Evolutionary conservation across 2,797 vertebrate genomes (phyloP).

Genomic region (Phaenicophaeus curvirostris): DNA sequence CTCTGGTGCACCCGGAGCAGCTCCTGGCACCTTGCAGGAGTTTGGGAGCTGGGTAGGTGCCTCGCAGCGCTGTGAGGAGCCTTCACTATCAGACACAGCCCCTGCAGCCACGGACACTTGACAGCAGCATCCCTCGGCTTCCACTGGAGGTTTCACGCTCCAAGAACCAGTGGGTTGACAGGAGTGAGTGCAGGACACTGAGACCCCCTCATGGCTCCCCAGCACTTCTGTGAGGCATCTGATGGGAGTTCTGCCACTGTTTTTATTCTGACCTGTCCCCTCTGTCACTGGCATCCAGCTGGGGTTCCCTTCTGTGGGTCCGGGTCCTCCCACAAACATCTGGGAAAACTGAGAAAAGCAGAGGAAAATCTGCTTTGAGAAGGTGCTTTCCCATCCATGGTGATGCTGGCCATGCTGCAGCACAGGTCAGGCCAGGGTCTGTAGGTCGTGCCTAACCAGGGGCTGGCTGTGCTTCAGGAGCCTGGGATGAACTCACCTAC

Average conservation of each 20-base stretch:
- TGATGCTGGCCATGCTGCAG: background rate
- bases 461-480: background rate
- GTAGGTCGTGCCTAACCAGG: fast-evolving
- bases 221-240: fast-evolving
- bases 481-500: fast-evolving
- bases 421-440: background rate
- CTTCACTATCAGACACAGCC: fast-evolving
- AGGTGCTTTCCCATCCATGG: background rate
- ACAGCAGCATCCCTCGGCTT: background rate
- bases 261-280: background rate
- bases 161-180: fast-evolving
- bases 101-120: fast-evolving
- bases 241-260: background rate
- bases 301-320: background rate
- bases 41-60: fast-evolving
- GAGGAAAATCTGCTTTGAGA: background rate
- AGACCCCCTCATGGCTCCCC: fast-evolving
- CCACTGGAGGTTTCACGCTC: background rate
- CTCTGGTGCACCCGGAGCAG: fast-evolving
- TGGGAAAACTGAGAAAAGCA: no score
- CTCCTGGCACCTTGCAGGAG: background rate
- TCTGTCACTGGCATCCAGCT: fast-evolving
- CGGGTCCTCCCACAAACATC: background rate
- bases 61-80: background rate
- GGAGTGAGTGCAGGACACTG: fast-evolving